Base-by-base conservation (phyloP, 1,140 invertebrate species). In the Andricus grossulariae region DNA sequence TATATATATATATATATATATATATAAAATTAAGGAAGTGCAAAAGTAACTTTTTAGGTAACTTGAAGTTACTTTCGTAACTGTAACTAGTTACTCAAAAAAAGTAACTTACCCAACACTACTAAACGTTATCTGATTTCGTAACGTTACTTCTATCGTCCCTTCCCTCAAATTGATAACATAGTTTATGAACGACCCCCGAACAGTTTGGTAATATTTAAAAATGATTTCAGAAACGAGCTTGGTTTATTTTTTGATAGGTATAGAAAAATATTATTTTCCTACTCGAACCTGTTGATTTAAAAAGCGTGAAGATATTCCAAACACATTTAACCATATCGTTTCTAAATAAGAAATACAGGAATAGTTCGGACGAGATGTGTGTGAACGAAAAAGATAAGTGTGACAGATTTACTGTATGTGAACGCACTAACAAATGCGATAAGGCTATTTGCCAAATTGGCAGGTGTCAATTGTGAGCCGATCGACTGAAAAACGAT, bases 331-430 rank as follows among this genome's bases (percentile, higher is more conserved):
- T 74, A 57, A 55, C 51, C 51, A 71, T 88, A 87, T 88, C 86
- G 83, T 83, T 76, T 86, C 72, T 83, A 89, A 89, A 90, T 77
- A 89, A 39, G 73, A 76, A 77, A 80, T 88, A 89, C 15, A 11
- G 45, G 21, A 50, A 13, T 49, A 72, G 45, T 50, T 50, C 19
- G 50, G 51, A 25, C 50, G 50, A 49, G 19, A 51, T 72, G 11
- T n/a, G 50, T 52, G 45, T 18, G 18, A 51, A 21, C 70, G 49
- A 19, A 70, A 50, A 39, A 45, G 16, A 49, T 39, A 50, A 71
- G 50, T 18, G 21, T 45, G 70, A 70, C 16, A 19, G 74, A 50
- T 72, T 74, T 78, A 50, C 25, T 32, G 54, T 60, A 71, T 21
- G n/a, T 15, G n/a, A 55, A 55, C 72, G 16, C 72, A 19, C 39